phyloP scores from a whole-genome alignment of 2,113 vertebrate genomes.

The Micronycteris hirsuta region DNA sequence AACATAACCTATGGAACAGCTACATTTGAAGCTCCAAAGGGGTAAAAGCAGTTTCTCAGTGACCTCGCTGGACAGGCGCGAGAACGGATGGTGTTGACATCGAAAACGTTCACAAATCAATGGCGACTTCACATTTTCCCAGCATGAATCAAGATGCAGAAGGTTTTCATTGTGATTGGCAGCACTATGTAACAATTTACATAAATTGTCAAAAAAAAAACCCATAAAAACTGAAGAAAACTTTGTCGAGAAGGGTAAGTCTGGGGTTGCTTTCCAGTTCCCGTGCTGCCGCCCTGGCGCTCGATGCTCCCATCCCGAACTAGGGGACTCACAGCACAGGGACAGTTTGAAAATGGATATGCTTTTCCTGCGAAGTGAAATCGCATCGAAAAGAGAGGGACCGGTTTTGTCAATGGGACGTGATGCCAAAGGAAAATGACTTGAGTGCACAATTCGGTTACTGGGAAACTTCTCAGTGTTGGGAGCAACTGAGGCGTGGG shows the following conservation, averaged over 20 bases:
- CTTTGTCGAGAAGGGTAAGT: background rate
- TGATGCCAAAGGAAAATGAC: background rate
- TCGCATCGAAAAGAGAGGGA: background rate
- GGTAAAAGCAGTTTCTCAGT: no score
- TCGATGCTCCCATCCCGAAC: background rate
- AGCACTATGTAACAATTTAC: background rate
- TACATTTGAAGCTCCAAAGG: background rate
- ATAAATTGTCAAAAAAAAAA: background rate
- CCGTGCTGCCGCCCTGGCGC: accelerated
- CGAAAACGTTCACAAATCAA: background rate
- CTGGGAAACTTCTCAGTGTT: background rate
- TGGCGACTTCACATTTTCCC: background rate
- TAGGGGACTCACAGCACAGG: background rate
- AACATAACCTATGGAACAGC: no score
- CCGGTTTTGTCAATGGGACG: background rate
- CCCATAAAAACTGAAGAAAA: background rate
- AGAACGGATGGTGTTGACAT: background rate
- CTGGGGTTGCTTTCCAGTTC: background rate
- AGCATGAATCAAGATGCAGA: background rate
- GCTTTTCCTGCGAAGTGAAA: background rate
- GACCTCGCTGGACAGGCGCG: background rate
- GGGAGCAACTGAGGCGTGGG: background rate
- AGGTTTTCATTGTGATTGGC: background rate
- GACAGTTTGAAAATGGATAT: background rate
- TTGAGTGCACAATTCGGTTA: background rate